Conservation (phyloP, 1,140 invertebrate species). For the Bemisia tabaci region DNA sequence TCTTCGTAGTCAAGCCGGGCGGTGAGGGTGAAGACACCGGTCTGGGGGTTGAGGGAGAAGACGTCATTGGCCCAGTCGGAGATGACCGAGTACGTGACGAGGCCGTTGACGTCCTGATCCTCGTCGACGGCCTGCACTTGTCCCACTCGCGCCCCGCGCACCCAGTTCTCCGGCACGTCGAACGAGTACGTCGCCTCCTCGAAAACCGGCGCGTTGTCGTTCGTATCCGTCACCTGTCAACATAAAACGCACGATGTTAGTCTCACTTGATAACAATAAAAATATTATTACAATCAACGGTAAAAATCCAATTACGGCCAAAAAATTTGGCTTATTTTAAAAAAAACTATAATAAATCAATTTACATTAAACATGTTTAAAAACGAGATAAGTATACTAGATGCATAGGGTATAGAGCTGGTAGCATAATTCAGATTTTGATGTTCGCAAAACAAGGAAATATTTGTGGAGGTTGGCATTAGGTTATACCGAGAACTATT, state of each 20-base stretch:
- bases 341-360: too few species aligned
- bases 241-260: conserved; percentile 16
- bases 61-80: conserved; percentile 90
- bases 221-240: conserved; percentile 73
- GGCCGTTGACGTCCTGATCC: conserved; percentile 73
- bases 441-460: too few species aligned
- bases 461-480: too few species aligned
- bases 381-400: too few species aligned
- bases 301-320: too few species aligned
- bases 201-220: conserved; percentile 88
- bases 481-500: too few species aligned
- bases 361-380: too few species aligned
- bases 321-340: too few species aligned
- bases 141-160: conserved; percentile 64
- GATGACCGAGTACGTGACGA: conserved; percentile 74
- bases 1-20: conserved; percentile 84
- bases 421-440: too few species aligned
- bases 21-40: conserved; percentile 76
- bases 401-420: too few species aligned
- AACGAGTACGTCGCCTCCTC: conserved; percentile 71
- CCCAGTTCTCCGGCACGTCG: conserved; percentile 73
- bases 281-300: too few species aligned
- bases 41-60: conserved; percentile 80
- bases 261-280: too few species aligned
- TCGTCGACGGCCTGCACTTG: conserved; percentile 65